Base-by-base conservation (phyloP, 2,888 invertebrate genomes). In the Oscheius sp. region DNA sequence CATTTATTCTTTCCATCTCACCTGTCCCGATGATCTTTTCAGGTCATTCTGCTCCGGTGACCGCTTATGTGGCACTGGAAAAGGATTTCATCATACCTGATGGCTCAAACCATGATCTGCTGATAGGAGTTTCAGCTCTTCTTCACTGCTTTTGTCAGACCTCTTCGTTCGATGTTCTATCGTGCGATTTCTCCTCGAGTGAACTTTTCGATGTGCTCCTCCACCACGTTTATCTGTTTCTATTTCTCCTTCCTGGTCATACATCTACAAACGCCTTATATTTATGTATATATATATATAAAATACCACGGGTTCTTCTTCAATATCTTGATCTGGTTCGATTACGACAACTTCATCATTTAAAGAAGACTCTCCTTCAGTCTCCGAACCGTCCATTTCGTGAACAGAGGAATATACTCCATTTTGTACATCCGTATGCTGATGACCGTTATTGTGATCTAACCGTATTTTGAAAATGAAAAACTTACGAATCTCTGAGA, bases 361-460 rank as follows among this genome's bases (percentile, higher is more conserved):
- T 41, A 59, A 14, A 59, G 17, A 26, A 28, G 26, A 6, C 24
- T 59, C 59, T 44, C 44, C 59, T 14, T 59, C 59, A n/a, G n/a
- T 44, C 8, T 17, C n/a, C 26, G 22, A 44, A 26, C 28, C 44
- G 24, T 41, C 59, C 59, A 59, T 44, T 59, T 59, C 59, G 59
- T 59, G 59, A 59, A 59, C 28, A 59, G 44, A 26, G 2, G 59
- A 9, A 59, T 41, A 44, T 59, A 44, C 28, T 59, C 44, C 59
- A 17, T 26, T 44, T 59, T 59, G 59, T 28, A 44, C 14, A 59
- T 28, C 9, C 26, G 41, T 5, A 59, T 59, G n/a, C 17, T 59
- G 41, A 59, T 59, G 30, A 59, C 12, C n/a, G 44, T 59, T 24
- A 28, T 59, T 28, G 59, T 59, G 8, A 59, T n/a, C 59, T 59